A percentile compares a stretch with the other conserved stretches of the same genome.
These are phyloP conservation scores for Pherbina coryleti DNA, from an alignment of 2,888 invertebrate species.

Conservation along the genomic window DNA sequence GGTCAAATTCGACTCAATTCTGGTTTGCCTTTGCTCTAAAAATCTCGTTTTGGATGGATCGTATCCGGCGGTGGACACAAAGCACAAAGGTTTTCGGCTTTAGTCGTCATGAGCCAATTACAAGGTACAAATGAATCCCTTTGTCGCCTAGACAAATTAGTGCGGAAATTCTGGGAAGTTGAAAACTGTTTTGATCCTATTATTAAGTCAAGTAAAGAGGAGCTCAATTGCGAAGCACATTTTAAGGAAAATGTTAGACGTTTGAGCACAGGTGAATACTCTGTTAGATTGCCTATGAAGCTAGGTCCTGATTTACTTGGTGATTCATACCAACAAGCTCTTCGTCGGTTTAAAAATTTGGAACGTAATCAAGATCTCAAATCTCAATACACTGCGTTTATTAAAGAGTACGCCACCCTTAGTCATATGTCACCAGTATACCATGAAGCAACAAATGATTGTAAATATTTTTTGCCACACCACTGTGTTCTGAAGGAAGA, in stretches of 20 bases:
- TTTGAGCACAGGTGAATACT: slow-evolving; percentile 37
- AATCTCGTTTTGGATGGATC: slow-evolving; percentile 42
- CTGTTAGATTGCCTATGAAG: slow-evolving; percentile 42
- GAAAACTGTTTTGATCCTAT: neutral
- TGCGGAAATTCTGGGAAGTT: slow-evolving; percentile 28
- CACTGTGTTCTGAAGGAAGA: slow-evolving; percentile 42
- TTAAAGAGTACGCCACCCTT: too few relatives aligned
- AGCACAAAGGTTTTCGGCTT: neutral
- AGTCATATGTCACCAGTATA: too few relatives aligned
- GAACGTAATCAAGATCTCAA: too few relatives aligned
- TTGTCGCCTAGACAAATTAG: slow-evolving; percentile 4
- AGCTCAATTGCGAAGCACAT: slow-evolving; percentile 41
- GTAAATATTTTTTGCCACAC: slow-evolving; percentile 41
- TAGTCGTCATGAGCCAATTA: neutral
- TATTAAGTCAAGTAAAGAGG: slow-evolving; percentile 6
- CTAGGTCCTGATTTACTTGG: too few relatives aligned
- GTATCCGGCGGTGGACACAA: slow-evolving; percentile 30
- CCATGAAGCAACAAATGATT: neutral
- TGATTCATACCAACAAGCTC: too few relatives aligned
- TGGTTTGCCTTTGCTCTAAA: slow-evolving; percentile 38
- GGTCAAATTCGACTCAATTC: slow-evolving; percentile 44
- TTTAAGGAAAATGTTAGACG: slow-evolving; percentile 34
- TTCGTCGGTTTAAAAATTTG: too few relatives aligned
- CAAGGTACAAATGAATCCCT: neutral
- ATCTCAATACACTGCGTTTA: too few relatives aligned